Conservation (phyloP, 2,888 invertebrate genomes). For the Cyclophora punctaria region DNA sequence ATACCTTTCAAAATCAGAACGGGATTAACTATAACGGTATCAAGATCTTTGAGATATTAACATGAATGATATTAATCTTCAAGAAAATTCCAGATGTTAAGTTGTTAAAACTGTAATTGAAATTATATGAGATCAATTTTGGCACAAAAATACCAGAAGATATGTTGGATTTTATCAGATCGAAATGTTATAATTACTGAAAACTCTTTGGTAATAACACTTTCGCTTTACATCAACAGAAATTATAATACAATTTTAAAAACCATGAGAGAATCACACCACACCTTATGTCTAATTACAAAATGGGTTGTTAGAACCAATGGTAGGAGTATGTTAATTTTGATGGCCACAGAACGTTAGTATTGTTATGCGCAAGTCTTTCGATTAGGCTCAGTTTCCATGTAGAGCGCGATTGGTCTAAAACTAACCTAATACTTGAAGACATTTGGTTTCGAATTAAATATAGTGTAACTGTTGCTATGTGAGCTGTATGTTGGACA, state of each 20-base stretch:
- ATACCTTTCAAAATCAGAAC: no score
- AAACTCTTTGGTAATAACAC: neutral
- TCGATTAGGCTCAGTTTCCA: neutral
- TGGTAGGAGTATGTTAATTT: constrained; percentile 30
- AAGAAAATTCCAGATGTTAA: no score
- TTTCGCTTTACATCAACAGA: constrained; percentile 18
- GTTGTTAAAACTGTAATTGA: no score
- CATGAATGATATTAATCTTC: no score
- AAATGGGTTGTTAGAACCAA: constrained; percentile 51
- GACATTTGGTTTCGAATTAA: neutral
- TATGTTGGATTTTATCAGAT: no score
- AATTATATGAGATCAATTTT: no score
- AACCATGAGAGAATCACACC: constrained; percentile 47
- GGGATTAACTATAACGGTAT: no score
- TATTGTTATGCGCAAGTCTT: constrained; percentile 11
- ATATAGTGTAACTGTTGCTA: constrained; percentile 15
- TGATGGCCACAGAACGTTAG: constrained; percentile 18
- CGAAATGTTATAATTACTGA: no score
- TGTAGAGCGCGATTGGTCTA: constrained; percentile 1
- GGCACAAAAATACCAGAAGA: no score
- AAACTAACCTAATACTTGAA: constrained; percentile 1
- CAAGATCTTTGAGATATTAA: no score
- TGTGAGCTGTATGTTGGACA: constrained; percentile 56
- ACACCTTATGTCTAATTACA: constrained; percentile 69
- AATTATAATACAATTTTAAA: constrained; percentile 13